These are phyloP conservation scores for Holacanthella duospinosa DNA, from an alignment of 2,888 invertebrate species.

Conservation along the genomic window DNA sequence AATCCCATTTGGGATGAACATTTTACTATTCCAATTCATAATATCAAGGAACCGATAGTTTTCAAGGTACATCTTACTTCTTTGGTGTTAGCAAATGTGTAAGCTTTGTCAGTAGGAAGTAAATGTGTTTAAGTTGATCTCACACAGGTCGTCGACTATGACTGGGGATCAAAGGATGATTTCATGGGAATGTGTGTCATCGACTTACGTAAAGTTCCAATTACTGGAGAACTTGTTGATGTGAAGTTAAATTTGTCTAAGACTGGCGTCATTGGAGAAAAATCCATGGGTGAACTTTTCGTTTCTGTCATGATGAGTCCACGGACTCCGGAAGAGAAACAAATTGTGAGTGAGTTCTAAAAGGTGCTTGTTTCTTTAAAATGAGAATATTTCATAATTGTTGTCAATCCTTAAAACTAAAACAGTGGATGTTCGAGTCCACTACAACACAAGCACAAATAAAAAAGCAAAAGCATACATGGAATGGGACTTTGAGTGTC, in stretches of 20 bases:
- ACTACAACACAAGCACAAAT: background rate
- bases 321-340: background rate
- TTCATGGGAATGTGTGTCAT: constrained; percentile 2
- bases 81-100: background rate
- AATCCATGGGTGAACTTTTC: background rate
- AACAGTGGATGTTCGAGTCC: background rate
- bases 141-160: background rate
- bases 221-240: background rate
- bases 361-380: background rate
- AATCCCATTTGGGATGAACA: background rate
- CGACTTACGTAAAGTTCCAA: background rate
- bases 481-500: background rate
- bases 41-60: background rate
- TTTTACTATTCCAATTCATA: background rate
- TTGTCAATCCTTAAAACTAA: background rate
- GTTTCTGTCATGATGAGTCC: background rate
- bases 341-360: background rate
- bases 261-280: background rate
- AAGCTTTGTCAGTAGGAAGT: background rate
- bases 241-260: background rate
- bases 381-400: background rate
- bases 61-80: background rate
- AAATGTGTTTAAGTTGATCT: background rate
- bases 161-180: constrained; percentile 1
- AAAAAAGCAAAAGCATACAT: background rate